Evolutionary conservation across 2,797 vertebrate species (phyloP).

Genomic region (Odontamblyopus rebecca): DNA sequence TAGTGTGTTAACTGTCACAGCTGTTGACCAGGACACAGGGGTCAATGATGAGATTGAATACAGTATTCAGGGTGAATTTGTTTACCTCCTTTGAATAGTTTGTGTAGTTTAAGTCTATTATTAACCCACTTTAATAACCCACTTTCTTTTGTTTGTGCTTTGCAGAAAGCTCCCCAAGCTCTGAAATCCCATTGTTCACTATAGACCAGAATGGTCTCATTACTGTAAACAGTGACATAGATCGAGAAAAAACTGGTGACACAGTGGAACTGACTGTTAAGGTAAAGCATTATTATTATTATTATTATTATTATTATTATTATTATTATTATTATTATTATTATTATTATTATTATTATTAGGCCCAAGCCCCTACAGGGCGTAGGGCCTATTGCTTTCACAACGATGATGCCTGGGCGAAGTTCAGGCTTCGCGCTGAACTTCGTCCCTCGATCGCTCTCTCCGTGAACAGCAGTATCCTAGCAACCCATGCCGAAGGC

Average conservation of each 20-base stretch:
- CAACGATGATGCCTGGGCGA: too few relatives aligned
- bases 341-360: too few relatives aligned
- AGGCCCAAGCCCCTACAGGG: too few relatives aligned
- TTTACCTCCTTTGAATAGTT: not conserved
- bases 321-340: too few relatives aligned
- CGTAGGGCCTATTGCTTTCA: too few relatives aligned
- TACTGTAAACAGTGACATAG: conserved; percentile 68
- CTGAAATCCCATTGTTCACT: conserved; percentile 61
- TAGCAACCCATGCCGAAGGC: too few relatives aligned
- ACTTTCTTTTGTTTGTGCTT: conserved; percentile 29
- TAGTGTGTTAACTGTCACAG: conserved; percentile 74
- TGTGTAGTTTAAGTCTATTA: not conserved
- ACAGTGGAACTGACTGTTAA: conserved; percentile 76
- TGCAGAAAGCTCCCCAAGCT: not conserved
- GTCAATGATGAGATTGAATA: conserved; percentile 80
- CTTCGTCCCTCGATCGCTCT: too few relatives aligned
- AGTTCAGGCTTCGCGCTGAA: too few relatives aligned
- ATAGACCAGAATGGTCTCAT: conserved; percentile 75
- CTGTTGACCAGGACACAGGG: conserved; percentile 85
- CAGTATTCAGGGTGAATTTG: conserved; percentile 81
- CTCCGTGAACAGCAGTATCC: too few relatives aligned
- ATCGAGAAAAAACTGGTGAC: conserved; percentile 80
- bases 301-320: not conserved
- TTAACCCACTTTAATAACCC: not conserved
- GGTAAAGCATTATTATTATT: conserved; percentile 61